These are phyloP conservation scores for Indicator indicator DNA, from an alignment of 2,113 vertebrate genomes.

Conservation along the genomic window DNA sequence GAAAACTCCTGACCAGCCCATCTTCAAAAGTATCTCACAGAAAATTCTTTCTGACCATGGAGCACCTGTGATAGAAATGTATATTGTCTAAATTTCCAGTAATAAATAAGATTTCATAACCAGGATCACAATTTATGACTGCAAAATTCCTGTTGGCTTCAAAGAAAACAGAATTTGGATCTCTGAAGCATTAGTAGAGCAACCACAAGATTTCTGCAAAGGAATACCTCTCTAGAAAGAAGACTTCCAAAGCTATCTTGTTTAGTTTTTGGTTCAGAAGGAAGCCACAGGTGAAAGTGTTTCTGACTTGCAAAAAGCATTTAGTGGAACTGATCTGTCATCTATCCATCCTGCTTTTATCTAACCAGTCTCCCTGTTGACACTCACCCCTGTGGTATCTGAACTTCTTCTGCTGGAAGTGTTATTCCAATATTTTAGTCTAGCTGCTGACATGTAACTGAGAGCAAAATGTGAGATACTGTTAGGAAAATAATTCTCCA, in stretches of 20 bases:
- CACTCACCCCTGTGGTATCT: conserved; percentile 28
- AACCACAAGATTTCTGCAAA: neutral
- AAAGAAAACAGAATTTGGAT: neutral
- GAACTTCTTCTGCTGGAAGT: conserved; percentile 37
- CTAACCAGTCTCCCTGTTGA: neutral
- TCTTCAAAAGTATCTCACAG: neutral
- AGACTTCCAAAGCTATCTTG: neutral
- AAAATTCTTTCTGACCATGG: neutral
- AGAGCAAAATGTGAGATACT: conserved; percentile 42
- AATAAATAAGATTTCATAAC: neutral
- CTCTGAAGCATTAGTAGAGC: neutral
- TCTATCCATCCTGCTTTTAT: neutral
- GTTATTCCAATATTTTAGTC: conserved; percentile 41
- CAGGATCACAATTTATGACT: neutral
- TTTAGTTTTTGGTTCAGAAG: conserved; percentile 1
- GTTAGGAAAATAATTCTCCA: conserved; percentile 52
- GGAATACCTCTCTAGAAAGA: neutral
- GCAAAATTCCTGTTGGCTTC: neutral
- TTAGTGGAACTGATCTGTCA: conserved; percentile 19
- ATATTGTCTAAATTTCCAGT: neutral
- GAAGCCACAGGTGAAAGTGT: neutral
- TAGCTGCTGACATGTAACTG: conserved; percentile 14
- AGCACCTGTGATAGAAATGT: neutral
- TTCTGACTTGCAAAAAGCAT: conserved; percentile 7
- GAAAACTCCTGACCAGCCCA: neutral